phyloP scores from a whole-genome alignment of 2,797 vertebrate species.

The Lagorchestes hirsutus region DNA sequence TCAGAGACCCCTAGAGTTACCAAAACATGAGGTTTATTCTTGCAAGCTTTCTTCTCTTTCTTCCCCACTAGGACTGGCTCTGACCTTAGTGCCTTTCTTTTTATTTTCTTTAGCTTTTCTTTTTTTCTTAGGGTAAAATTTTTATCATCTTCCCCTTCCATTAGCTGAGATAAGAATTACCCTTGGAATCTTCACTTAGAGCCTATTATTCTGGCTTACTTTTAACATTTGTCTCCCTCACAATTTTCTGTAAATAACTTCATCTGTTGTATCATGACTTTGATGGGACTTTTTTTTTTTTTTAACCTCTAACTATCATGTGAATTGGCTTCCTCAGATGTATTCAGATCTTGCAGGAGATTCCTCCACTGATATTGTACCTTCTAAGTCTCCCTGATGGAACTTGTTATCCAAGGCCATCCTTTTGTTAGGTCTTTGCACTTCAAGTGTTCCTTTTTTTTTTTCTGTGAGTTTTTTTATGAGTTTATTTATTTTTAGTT shows the following conservation, averaged over 20 bases:
- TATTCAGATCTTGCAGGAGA: background rate
- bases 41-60: background rate
- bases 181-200: background rate
- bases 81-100: background rate
- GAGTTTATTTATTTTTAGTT: too few relatives aligned
- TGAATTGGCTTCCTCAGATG: background rate
- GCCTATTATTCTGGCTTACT: background rate
- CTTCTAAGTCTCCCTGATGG: background rate
- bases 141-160: background rate
- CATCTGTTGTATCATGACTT: background rate
- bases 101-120: background rate
- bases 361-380: background rate
- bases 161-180: background rate
- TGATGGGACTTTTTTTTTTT: background rate
- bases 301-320: background rate
- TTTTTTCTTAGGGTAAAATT: background rate
- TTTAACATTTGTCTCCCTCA: background rate
- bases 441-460: background rate
- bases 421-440: background rate
- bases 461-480: too few relatives aligned
- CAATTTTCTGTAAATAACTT: background rate
- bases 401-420: background rate
- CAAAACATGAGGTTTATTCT: background rate
- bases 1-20: background rate
- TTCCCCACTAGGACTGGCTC: background rate